Percentiles rank a stretch among this genome's conserved stretches.
Conservation (phyloP, 2,888 invertebrate genomes). For the Yponomeuta sedellus region DNA sequence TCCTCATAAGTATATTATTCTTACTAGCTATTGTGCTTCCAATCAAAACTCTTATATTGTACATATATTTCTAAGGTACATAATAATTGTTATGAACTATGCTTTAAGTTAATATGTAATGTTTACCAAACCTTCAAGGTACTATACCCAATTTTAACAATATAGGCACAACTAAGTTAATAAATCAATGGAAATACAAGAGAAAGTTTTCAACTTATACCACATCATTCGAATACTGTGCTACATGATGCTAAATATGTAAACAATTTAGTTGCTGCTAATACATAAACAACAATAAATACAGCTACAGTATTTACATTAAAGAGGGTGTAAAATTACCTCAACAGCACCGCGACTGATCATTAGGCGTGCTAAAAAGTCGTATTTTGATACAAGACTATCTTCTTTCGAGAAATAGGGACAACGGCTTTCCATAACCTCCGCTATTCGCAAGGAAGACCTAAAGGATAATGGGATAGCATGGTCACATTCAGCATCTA, state of each 20-base stretch:
- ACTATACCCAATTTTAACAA: neutral
- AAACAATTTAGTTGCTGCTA: neutral
- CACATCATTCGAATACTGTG: neutral
- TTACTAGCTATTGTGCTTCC: no score
- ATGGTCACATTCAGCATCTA: constrained; percentile 32
- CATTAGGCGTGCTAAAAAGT: constrained; percentile 63
- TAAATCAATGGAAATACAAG: neutral
- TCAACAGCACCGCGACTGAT: constrained; percentile 56
- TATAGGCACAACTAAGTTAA: neutral
- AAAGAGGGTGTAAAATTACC: constrained; percentile 36
- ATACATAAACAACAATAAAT: neutral
- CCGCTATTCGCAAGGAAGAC: constrained; percentile 58
- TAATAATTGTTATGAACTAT: no score
- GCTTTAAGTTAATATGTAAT: no score
- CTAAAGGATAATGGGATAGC: constrained; percentile 54
- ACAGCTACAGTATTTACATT: neutral
- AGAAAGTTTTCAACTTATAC: neutral
- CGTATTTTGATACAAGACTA: constrained; percentile 52
- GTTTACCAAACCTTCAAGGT: neutral
- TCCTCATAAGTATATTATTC: no score
- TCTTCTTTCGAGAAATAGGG: constrained; percentile 61
- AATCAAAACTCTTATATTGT: no score
- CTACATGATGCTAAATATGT: neutral
- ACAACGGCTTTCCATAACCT: constrained; percentile 71
- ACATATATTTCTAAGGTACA: no score